These are phyloP conservation scores for Leptodactylus fallax DNA, from an alignment of 2,797 vertebrate species.

Conservation along the genomic window DNA sequence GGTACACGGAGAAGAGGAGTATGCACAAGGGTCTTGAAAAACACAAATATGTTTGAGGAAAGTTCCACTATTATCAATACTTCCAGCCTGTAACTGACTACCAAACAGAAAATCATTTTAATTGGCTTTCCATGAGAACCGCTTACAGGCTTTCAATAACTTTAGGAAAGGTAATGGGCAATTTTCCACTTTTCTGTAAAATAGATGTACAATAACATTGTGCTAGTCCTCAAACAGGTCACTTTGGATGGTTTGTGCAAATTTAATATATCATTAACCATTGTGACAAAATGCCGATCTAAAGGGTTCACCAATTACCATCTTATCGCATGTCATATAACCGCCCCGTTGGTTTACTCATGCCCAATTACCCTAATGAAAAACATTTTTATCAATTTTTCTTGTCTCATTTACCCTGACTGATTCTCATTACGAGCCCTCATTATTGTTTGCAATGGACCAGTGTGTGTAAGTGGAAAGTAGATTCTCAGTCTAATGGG, in stretches of 20 bases:
- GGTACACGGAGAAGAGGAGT: neutral
- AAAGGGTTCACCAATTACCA: neutral
- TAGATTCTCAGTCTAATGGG: neutral
- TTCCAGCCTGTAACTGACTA: neutral
- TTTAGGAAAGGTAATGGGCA: neutral
- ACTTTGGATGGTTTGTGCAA: neutral
- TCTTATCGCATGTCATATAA: neutral
- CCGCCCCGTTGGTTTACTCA: neutral
- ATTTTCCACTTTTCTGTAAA: neutral
- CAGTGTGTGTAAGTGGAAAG: neutral
- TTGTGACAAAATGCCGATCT: neutral
- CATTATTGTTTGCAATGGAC: conserved; percentile 10
- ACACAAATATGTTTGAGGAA: neutral
- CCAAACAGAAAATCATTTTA: no score
- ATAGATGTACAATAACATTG: neutral
- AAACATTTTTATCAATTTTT: neutral
- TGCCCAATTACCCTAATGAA: conserved; percentile 18
- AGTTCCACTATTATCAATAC: neutral
- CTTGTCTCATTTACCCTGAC: conserved; percentile 7
- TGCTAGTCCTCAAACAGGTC: neutral
- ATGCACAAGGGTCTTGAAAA: neutral
- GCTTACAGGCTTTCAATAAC: neutral
- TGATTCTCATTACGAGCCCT: neutral
- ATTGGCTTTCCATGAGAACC: neutral
- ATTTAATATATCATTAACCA: neutral